A percentile compares a stretch with the other conserved stretches of the same genome.
Conservation (phyloP, 1,140 invertebrate genomes). For the Danaus melanippus region DNA sequence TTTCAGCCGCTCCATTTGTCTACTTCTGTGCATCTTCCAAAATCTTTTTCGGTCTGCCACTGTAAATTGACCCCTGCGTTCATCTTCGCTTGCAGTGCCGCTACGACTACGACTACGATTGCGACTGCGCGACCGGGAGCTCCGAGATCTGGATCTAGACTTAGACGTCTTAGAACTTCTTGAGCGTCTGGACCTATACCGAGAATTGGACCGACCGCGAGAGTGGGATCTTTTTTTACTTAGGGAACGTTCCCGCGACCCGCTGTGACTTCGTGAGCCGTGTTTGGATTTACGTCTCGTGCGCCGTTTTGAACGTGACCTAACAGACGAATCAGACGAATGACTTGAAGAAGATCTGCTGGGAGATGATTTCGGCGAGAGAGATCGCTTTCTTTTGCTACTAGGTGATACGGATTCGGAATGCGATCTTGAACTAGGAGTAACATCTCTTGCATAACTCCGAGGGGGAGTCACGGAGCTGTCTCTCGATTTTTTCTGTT, state of each 20-base stretch:
- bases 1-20: slow-evolving; percentile 37
- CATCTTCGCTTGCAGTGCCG: slow-evolving; percentile 44
- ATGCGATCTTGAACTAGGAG: slow-evolving; percentile 42
- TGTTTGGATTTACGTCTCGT: slow-evolving; percentile 35
- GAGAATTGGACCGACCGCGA: slow-evolving; percentile 33
- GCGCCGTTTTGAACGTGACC: slow-evolving; percentile 34
- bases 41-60: slow-evolving; percentile 59
- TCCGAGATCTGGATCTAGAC: slow-evolving; percentile 37
- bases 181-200: slow-evolving; percentile 30
- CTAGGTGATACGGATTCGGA: slow-evolving; percentile 38
- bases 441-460: slow-evolving; percentile 47
- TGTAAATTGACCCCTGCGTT: slow-evolving; percentile 58
- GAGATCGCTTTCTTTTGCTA: slow-evolving; percentile 33
- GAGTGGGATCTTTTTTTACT: slow-evolving; percentile 40
- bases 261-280: slow-evolving; percentile 35
- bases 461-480: slow-evolving; percentile 55
- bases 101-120: slow-evolving; percentile 38
- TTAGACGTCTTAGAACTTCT: slow-evolving; percentile 25
- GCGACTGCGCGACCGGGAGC: slow-evolving; percentile 34
- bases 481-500: slow-evolving; percentile 36
- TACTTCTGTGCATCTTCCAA: slow-evolving; percentile 56
- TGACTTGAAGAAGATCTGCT: slow-evolving; percentile 30
- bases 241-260: slow-evolving; percentile 32
- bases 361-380: slow-evolving; percentile 24
- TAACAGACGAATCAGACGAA: slow-evolving; percentile 28